Conservation (phyloP, 2,113 vertebrate species). For the Strigops habroptila region DNA sequence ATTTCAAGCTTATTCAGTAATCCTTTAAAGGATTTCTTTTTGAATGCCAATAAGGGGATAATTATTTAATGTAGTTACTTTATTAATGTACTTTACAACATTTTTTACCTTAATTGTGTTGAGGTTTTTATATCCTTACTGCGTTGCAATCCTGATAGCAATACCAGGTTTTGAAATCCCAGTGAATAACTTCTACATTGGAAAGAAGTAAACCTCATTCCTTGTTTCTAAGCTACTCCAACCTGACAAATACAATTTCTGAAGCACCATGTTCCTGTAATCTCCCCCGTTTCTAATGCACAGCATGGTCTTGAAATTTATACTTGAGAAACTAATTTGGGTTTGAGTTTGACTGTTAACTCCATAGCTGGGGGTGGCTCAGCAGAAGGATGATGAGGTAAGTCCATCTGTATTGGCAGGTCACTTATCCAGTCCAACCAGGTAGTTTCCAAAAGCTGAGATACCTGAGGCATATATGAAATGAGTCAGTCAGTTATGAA, state of each 20-base stretch:
- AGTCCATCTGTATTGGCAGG: not conserved
- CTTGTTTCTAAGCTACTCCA: not conserved
- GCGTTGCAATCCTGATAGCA: not conserved
- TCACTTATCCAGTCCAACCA: not conserved
- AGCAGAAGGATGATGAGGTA: not conserved
- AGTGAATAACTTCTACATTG: not conserved
- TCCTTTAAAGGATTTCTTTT: constrained; percentile 12
- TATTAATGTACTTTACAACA: not conserved
- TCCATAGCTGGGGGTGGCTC: not conserved
- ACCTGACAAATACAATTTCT: not conserved
- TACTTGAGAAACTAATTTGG: not conserved
- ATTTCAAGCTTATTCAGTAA: not conserved
- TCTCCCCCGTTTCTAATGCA: not conserved
- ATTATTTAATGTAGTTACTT: constrained; percentile 21
- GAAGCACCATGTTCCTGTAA: not conserved
- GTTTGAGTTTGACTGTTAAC: not conserved
- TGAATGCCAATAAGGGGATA: not conserved
- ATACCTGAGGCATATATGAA: not conserved
- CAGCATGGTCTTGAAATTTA: not conserved
- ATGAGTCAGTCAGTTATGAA: not conserved
- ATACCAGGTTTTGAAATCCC: not conserved
- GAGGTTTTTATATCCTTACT: not conserved
- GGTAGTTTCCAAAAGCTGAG: not conserved
- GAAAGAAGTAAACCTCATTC: not conserved
- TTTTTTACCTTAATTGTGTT: not conserved